phyloP scores from a whole-genome alignment of 2,888 invertebrate genomes.

The Drosophila lutescens region DNA sequence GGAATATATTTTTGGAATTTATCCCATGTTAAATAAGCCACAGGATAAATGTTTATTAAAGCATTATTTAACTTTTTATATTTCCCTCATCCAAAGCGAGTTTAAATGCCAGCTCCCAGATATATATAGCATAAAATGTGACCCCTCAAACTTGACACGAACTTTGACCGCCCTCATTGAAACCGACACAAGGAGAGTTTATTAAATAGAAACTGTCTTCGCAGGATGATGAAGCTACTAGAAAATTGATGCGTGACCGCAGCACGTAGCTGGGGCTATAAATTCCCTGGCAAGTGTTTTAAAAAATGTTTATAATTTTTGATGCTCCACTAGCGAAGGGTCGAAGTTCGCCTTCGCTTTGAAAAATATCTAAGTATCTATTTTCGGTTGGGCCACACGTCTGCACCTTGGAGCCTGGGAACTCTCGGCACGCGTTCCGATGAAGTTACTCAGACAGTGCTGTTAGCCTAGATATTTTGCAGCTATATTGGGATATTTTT shows the following conservation, averaged over 20 bases:
- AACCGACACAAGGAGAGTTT: constrained; percentile 60
- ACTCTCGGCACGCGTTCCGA: constrained; percentile 59
- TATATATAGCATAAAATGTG: not conserved
- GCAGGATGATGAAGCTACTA: constrained; percentile 17
- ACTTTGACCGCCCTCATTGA: constrained; percentile 33
- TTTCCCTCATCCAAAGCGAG: not conserved
- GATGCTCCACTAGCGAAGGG: constrained; percentile 38
- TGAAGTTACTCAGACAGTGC: constrained; percentile 2
- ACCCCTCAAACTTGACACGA: constrained; percentile 3
- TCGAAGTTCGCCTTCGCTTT: constrained; percentile 36
- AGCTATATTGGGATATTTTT: not conserved
- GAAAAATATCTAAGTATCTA: constrained; percentile 32
- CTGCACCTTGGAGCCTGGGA: constrained; percentile 67
- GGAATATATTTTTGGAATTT: not conserved
- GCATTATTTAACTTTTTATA: not conserved
- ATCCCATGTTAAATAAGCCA: not conserved
- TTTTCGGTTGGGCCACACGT: constrained; percentile 58
- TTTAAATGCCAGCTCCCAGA: not conserved
- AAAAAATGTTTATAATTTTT: constrained; percentile 78
- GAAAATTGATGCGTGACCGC: constrained; percentile 74
- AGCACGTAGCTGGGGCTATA: constrained; percentile 73
- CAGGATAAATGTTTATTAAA: not conserved
- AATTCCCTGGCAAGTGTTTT: constrained; percentile 74
- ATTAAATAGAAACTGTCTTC: constrained; percentile 56
- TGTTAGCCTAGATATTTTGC: not conserved